Percentiles rank a stretch among this genome's conserved stretches.
Evolutionary conservation across 2,888 invertebrate species (phyloP).

Genomic region (Drosophila dives): DNA sequence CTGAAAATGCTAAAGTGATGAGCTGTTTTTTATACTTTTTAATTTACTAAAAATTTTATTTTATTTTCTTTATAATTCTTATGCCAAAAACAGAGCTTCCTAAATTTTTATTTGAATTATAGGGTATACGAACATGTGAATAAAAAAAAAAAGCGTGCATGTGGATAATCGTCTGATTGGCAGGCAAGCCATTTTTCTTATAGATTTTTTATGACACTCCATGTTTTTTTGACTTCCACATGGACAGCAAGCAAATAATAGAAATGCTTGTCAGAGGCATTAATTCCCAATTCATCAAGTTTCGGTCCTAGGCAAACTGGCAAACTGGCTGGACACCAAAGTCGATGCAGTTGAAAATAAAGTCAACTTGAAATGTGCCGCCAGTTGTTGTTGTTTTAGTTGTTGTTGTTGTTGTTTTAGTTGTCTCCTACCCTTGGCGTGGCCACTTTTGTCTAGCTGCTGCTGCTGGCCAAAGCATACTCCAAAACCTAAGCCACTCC

Average conservation of each 20-base stretch:
- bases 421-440: conserved; percentile 70
- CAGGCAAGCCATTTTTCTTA: conserved; percentile 30
- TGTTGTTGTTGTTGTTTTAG: conserved; percentile 18
- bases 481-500: conserved; percentile 78
- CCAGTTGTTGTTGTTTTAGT: conserved; percentile 51
- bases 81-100: neutral
- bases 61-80: neutral
- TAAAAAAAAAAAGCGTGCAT: neutral
- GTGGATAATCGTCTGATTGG: conserved; percentile 30
- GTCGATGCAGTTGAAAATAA: conserved; percentile 70
- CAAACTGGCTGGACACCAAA: conserved; percentile 37
- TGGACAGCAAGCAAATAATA: conserved; percentile 46
- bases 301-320: conserved; percentile 69
- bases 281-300: conserved; percentile 85
- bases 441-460: conserved; percentile 60
- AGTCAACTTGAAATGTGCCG: conserved; percentile 80
- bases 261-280: conserved; percentile 83
- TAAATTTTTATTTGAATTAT: neutral
- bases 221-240: conserved; percentile 29
- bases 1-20: neutral
- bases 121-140: conserved; percentile 12
- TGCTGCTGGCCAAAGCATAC: conserved; percentile 63
- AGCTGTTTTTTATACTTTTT: neutral
- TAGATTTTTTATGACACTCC: conserved; percentile 48
- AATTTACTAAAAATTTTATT: neutral